These are phyloP conservation scores for Myanophis thanlyinensis DNA, from an alignment of 2,113 vertebrate genomes.

Conservation along the genomic window DNA sequence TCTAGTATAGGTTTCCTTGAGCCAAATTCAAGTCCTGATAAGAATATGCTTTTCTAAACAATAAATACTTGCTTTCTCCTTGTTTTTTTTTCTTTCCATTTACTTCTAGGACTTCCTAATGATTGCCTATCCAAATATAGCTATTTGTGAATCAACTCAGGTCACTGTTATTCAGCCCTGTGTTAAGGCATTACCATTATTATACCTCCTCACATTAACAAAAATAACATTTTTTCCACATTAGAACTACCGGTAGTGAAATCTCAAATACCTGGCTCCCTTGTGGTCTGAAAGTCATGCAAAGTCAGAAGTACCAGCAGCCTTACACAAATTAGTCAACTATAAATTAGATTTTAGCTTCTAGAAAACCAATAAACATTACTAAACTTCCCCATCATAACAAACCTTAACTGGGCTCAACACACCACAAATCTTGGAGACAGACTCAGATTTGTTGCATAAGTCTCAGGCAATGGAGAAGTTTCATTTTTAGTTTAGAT, in stretches of 20 bases:
- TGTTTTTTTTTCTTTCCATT: neutral
- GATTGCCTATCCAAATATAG: neutral
- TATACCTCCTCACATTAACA: neutral
- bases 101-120: neutral
- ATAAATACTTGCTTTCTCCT: neutral
- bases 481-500: neutral
- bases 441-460: neutral
- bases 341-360: neutral
- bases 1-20: neutral
- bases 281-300: neutral
- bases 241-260: neutral
- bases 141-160: neutral
- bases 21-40: neutral
- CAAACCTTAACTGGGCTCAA: neutral
- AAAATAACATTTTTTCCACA: neutral
- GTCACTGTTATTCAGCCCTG: neutral
- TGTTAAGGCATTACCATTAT: neutral
- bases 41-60: neutral
- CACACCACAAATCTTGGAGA: neutral
- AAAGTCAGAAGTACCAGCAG: neutral
- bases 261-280: neutral
- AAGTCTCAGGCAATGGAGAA: neutral
- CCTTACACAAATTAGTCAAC: neutral
- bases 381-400: neutral
- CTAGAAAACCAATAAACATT: neutral